Base-by-base conservation (phyloP, 2,797 vertebrate genomes). In the Chromobotia macracanthus region DNA sequence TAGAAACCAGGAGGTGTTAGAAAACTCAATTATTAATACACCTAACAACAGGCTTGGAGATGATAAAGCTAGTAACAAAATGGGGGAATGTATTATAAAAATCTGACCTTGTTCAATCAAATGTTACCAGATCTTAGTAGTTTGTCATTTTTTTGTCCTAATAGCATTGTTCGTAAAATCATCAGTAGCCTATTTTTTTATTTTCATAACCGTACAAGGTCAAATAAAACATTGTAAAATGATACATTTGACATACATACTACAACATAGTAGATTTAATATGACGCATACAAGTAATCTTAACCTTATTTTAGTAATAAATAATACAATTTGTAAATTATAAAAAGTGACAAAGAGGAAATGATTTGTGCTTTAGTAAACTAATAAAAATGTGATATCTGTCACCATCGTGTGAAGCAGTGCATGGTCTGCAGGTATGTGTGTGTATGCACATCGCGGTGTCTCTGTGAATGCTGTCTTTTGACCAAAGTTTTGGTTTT, bases 401-500 rank as follows among this genome's bases (percentile, higher is more conserved):
- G 28, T 65, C 10, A 21, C 16, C 19, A 35, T 64, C 48, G 28
- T 56, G 31, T 44, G 23, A 68, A 76, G 16, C 7, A 46, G 18
- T 9, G 51, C 51, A 28, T 10, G 7, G 3, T 58, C 16, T 31
- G 23, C 50, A 68, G 28, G 18, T 58, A 1, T 60, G 65, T 48
- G 51, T 6, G 56, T 1, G 3, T 35, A 8, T 12, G 13, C 51
- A 64, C 12, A 60, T 58, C 64, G 72, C 31, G 23, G 56, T 77
- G 74, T 50, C 18, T 41, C 53, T 63, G 28, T 75, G 58, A 56
- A 28, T 72, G 58, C 25, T 75, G 10, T 71, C 10, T 28, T 4
- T 51, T 68, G 64, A 72, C 38, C 63, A 51, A 50, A 68, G 69
- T 80, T 67, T 58, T 80, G 46, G 18, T 63, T 23, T 80, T 72